Percentiles rank a stretch among this genome's conserved stretches.
Conservation (phyloP, 2,113 vertebrate species). For the Phrynosoma platyrhinos region DNA sequence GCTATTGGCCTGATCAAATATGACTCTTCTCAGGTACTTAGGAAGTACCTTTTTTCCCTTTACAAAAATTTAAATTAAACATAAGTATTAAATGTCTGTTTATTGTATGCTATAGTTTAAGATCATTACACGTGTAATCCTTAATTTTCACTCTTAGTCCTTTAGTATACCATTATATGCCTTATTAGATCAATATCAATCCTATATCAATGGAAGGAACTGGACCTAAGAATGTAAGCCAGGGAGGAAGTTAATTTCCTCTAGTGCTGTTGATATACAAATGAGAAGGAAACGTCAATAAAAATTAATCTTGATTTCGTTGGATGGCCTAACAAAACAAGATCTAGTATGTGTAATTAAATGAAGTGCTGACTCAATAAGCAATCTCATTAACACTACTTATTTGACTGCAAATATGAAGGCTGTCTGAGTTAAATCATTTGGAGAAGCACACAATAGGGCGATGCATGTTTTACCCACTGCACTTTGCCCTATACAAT, state of each 20-base stretch:
- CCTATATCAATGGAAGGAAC: neutral
- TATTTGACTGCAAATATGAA: neutral
- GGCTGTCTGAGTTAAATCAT: neutral
- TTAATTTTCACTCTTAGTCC: neutral
- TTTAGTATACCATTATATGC: neutral
- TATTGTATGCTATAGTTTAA: too few species aligned
- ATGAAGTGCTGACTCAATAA: conserved; percentile 18
- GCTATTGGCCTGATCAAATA: too few species aligned
- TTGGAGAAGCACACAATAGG: neutral
- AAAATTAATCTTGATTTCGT: conserved; percentile 1
- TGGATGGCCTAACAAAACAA: conserved; percentile 8
- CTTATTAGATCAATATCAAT: neutral
- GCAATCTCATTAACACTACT: conserved; percentile 1
- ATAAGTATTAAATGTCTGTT: too few species aligned
- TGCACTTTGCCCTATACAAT: neutral
- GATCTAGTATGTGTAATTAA: neutral
- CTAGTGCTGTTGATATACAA: neutral
- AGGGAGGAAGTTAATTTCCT: neutral
- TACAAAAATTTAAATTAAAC: too few species aligned
- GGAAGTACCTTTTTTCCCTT: too few species aligned
- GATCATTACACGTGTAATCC: neutral
- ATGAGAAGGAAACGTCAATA: neutral
- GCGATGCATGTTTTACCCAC: neutral
- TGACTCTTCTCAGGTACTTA: too few species aligned
- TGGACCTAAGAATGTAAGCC: neutral